Percentiles rank a stretch among this genome's conserved stretches.
phyloP scores from a whole-genome alignment of 2,888 invertebrate genomes.

The Drosophila monieri region DNA sequence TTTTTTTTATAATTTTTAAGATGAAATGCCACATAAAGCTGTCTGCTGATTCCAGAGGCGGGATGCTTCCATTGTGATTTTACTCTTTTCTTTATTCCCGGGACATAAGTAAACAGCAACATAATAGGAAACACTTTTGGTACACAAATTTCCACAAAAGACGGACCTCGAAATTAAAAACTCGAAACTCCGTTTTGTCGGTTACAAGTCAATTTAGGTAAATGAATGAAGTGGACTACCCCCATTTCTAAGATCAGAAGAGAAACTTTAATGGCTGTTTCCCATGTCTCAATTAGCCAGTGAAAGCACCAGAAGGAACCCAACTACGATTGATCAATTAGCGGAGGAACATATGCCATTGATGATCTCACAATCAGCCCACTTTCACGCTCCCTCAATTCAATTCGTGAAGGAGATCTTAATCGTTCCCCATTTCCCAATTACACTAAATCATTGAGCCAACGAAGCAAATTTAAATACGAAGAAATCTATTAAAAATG shows the following conservation, averaged over 20 bases:
- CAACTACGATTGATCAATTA: constrained; percentile 35
- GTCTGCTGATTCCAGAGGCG: constrained; percentile 63
- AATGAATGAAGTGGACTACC: constrained; percentile 7
- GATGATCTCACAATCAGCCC: constrained; percentile 75
- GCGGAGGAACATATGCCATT: constrained; percentile 26
- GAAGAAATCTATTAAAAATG: constrained; percentile 75
- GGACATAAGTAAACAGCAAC: constrained; percentile 45
- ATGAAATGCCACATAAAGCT: constrained; percentile 62
- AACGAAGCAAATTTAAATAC: constrained; percentile 69
- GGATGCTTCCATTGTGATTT: constrained; percentile 65
- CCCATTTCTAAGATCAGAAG: constrained; percentile 27
- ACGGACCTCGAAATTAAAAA: constrained; percentile 25
- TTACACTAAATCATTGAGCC: constrained; percentile 72
- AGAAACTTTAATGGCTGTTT: constrained; percentile 40
- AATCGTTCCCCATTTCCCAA: constrained; percentile 60
- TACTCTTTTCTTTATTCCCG: constrained; percentile 33
- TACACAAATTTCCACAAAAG: constrained; percentile 21
- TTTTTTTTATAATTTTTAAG: constrained; percentile 27
- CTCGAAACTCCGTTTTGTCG: constrained; percentile 15
- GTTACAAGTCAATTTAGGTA: constrained; percentile 42
- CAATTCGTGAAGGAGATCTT: constrained; percentile 61
- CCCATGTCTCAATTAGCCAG: constrained; percentile 65
- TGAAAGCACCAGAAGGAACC: constrained; percentile 27
- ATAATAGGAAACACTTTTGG: constrained; percentile 25
- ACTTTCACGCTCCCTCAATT: constrained; percentile 52